phyloP scores from a whole-genome alignment of 1,140 invertebrate genomes.

The Lutraria rhynchaena region DNA sequence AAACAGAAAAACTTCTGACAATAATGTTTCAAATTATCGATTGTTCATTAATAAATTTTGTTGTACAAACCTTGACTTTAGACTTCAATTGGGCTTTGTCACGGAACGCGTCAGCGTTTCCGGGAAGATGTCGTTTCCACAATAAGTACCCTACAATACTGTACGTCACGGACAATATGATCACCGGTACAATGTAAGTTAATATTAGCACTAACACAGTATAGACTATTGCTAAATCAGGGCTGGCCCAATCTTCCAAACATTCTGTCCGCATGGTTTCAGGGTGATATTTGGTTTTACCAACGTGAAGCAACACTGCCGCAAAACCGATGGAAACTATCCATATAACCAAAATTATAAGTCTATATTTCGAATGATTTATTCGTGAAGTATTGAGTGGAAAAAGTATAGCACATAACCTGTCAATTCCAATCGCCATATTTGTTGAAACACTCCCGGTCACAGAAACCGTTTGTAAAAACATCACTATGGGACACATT shows the following conservation, averaged over 20 bases:
- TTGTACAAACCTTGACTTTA: conserved; percentile 84
- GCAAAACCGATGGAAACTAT: conserved; percentile 80
- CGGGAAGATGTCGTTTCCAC: conserved; percentile 83
- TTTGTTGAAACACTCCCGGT: conserved; percentile 80
- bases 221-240: conserved; percentile 77
- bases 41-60: no score
- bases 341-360: conserved; percentile 83
- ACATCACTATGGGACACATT: conserved; percentile 80
- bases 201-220: conserved; percentile 83
- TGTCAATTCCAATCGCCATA: conserved; percentile 80
- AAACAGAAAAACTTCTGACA: no score
- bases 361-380: conserved; percentile 65
- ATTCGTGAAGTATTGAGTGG: conserved; percentile 74
- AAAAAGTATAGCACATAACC: conserved; percentile 77
- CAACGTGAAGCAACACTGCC: conserved; percentile 81
- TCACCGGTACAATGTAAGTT: conserved; percentile 84
- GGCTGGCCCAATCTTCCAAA: conserved; percentile 73
- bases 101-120: conserved; percentile 83
- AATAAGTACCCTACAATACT: conserved; percentile 79
- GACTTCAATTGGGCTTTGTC: conserved; percentile 82
- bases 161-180: conserved; percentile 83
- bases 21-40: no score
- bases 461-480: conserved; percentile 78
- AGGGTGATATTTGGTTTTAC: conserved; percentile 66
- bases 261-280: conserved; percentile 63